Evolutionary conservation across 2,797 vertebrate species (phyloP).

Genomic region (Sylvilagus floridanus): DNA sequence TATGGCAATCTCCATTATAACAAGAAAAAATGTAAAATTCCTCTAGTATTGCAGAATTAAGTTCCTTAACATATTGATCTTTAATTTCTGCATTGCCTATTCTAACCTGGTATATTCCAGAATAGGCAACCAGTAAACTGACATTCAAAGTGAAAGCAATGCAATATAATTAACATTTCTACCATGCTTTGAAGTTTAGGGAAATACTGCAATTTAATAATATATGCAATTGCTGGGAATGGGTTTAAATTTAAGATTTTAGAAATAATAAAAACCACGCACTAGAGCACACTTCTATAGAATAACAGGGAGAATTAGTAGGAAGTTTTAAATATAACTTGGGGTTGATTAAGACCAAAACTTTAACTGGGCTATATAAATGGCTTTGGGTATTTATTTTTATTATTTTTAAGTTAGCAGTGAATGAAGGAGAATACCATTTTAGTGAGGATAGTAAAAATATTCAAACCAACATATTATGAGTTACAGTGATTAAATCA

Average conservation of each 20-base stretch:
- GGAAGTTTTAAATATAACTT: background rate
- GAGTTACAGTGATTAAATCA: background rate
- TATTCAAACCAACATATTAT: background rate
- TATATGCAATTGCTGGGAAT: background rate
- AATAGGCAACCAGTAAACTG: background rate
- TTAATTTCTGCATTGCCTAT: background rate
- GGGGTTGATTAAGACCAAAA: background rate
- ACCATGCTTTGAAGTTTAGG: background rate
- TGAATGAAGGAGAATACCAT: background rate
- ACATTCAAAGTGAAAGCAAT: background rate
- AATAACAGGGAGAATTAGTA: background rate
- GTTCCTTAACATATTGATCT: background rate
- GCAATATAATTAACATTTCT: background rate
- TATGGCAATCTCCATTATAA: background rate
- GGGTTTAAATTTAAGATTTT: background rate
- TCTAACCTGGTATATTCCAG: background rate
- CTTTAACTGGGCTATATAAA: background rate
- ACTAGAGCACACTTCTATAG: background rate
- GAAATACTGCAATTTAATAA: constrained; percentile 4
- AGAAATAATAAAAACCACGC: background rate
- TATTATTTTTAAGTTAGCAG: background rate
- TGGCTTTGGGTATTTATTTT: background rate
- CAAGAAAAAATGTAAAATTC: background rate
- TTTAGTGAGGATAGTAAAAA: background rate
- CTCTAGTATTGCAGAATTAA: background rate